Evolutionary conservation across 2,797 vertebrate species (phyloP), one percentile per base, ranked within the genome.

Genomic region (Stomatorhinus walkeri): DNA sequence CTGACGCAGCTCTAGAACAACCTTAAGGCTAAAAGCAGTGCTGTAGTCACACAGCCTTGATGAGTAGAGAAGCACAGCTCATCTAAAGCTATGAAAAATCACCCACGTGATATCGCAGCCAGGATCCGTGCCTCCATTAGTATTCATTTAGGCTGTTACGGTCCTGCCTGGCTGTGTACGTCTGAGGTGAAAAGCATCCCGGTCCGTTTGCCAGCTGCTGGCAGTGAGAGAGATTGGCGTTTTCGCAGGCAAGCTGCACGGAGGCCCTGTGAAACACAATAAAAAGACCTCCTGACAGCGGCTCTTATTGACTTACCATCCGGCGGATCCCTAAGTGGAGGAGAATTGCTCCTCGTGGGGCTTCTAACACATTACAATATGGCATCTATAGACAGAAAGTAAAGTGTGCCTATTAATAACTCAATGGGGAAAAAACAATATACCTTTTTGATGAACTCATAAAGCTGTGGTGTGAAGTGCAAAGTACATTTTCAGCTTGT

Each of bases 101-200:
- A 51, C 5, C 81, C 81, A 85, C 9, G 1, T 49, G n/a, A 49
- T 51, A 87, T 87, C 91, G 59, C 81, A 88, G 59, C 79, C 51
- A 88, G 61, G 22, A 79, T 72, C 56, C 28, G 61, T 90, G 14
- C 36, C 91, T 86, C 48, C 51, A 54, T 91, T 87, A 83, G 52
- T 79, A 90, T 89, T 88, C 52, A 94, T 93, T 92, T 91, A 90
- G 89, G 92, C 94, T 91, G 93, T 94, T 93, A 92, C 91, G 89
- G 90, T 64, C 90, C 52, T 1, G 90, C 24, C 88, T 89, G 14
- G 76, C 93, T 88, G 92, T 93, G 93, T 92, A 93, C 90, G 90
- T 92, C 93, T 92, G 91, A 93, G 92, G 90, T 90, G 88, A 90
- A 87, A 89, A 91, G 89, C 90, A 89, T 92, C 91, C 92, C 91